Evolutionary conservation across 2,113 vertebrate species (phyloP).

Genomic region (Neotragus moschatus): DNA sequence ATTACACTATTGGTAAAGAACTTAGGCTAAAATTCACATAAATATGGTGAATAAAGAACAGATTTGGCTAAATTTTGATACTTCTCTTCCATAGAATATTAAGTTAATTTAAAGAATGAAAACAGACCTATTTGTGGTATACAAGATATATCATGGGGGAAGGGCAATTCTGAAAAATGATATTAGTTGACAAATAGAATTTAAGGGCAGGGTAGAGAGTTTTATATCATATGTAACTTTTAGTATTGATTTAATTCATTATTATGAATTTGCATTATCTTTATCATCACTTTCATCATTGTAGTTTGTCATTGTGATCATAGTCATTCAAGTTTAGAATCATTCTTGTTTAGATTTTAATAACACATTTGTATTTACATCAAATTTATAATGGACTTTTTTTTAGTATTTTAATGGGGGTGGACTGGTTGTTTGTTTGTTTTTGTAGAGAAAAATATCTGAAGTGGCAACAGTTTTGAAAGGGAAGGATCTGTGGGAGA

Average conservation of each 20-base stretch:
- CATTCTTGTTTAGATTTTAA: neutral
- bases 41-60: neutral
- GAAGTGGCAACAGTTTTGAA: neutral
- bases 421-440: neutral
- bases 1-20: neutral
- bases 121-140: neutral
- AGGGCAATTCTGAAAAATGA: neutral
- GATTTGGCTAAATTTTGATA: neutral
- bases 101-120: neutral
- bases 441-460: neutral
- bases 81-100: neutral
- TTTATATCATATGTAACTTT: neutral
- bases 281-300: neutral
- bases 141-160: neutral
- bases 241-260: neutral
- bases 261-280: neutral
- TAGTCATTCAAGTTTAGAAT: neutral
- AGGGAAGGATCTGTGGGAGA: neutral
- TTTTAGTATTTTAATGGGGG: rapidly evolving
- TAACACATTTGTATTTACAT: neutral
- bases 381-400: neutral
- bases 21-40: neutral
- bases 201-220: neutral
- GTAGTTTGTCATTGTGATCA: neutral
- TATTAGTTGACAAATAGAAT: neutral